Percentiles rank a stretch among this genome's conserved stretches.
Conservation (phyloP, 2,797 vertebrate genomes). For the Antrozous pallidus region DNA sequence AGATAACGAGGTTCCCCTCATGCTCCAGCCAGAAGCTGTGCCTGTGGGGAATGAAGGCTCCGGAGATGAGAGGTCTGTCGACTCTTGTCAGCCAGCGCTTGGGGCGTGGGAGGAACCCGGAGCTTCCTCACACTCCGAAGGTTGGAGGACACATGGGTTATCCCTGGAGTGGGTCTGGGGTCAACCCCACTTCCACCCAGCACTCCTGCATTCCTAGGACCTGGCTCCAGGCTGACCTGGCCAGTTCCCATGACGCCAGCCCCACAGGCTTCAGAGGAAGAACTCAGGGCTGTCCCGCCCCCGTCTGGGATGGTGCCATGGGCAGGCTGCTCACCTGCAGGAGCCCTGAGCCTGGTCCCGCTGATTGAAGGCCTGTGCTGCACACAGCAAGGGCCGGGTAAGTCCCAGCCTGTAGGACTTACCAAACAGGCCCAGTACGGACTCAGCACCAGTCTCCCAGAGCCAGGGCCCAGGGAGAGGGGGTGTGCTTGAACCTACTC, state of each 20-base stretch:
- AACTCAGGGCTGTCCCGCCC: not conserved
- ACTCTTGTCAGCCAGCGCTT: not conserved
- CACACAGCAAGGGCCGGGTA: accelerated
- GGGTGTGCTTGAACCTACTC: not conserved
- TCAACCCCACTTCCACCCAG: not conserved
- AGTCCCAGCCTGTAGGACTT: not conserved
- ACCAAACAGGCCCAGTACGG: not conserved
- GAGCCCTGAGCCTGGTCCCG: not conserved
- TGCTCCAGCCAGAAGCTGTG: not conserved
- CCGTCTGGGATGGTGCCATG: accelerated
- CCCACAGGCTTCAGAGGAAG: not conserved
- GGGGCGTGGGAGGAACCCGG: not conserved
- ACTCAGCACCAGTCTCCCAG: not conserved
- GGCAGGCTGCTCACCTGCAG: not conserved
- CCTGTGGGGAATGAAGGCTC: not conserved
- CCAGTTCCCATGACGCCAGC: not conserved
- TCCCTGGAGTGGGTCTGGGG: too few species aligned
- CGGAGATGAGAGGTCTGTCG: not conserved
- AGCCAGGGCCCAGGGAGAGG: too few species aligned
- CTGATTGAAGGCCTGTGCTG: not conserved
- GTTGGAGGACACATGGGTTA: not conserved
- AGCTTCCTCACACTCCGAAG: not conserved
- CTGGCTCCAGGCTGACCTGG: not conserved
- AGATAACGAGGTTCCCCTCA: not conserved
- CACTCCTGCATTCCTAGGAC: not conserved